Conservation (phyloP, 2,797 vertebrate genomes). For the Neomorphus geoffroyi region DNA sequence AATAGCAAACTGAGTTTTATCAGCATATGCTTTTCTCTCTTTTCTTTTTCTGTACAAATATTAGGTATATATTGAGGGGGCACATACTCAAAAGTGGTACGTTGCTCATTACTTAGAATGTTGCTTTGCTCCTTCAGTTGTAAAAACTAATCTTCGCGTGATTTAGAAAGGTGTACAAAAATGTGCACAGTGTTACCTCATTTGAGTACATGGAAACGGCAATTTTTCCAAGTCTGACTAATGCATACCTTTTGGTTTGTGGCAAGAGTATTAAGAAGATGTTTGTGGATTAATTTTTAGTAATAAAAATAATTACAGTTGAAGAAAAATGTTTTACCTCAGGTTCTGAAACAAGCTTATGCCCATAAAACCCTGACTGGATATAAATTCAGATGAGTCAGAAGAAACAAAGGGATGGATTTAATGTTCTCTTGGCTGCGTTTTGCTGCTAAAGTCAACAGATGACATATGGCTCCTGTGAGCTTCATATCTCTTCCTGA, state of each 20-base stretch:
- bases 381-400: constrained; percentile 59
- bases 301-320: constrained; percentile 60
- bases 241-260: constrained; percentile 44
- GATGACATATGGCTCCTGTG: constrained; percentile 17
- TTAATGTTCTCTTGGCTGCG: neutral
- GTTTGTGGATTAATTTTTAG: constrained; percentile 52
- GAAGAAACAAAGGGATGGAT: constrained; percentile 48
- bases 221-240: constrained; percentile 9
- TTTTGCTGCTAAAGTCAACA: constrained; percentile 35
- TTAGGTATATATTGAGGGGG: neutral
- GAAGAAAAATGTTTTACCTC: constrained; percentile 57
- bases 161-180: neutral
- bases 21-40: neutral
- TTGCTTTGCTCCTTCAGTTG: neutral
- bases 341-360: constrained; percentile 48
- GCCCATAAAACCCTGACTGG: constrained; percentile 26
- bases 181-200: neutral
- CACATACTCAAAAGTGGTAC: neutral
- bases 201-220: neutral
- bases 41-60: neutral
- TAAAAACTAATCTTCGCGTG: neutral
- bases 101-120: neutral
- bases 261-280: constrained; percentile 35
- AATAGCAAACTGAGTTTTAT: neutral
- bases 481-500: constrained; percentile 10